Conservation (phyloP, 1,140 invertebrate genomes). For the Armadillidium nasatum region DNA sequence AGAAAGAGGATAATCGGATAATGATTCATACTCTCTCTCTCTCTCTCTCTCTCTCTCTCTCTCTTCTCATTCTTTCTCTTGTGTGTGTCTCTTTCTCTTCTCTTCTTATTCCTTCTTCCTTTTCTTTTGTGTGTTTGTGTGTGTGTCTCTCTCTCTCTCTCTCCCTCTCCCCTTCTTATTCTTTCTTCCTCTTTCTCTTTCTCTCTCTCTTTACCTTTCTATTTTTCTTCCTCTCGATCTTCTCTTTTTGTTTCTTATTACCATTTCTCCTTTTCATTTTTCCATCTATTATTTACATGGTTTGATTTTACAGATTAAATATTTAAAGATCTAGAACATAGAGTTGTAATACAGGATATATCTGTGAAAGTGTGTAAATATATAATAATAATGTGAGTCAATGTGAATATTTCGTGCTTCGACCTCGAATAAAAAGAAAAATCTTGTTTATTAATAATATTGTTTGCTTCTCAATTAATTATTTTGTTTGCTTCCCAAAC, state of each 20-base stretch:
- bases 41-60: background rate
- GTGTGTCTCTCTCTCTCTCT: background rate
- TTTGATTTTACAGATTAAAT: too few species aligned
- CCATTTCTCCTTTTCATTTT: background rate
- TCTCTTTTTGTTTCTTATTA: background rate
- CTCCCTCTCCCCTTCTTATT: background rate
- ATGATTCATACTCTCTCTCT: background rate
- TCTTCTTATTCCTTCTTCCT: background rate
- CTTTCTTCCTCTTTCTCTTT: background rate
- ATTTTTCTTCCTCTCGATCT: background rate
- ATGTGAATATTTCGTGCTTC: background rate
- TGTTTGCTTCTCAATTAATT: too few species aligned
- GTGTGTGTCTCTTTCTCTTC: constrained; percentile 1
- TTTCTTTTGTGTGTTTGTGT: background rate
- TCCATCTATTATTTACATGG: background rate
- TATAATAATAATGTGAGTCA: too few species aligned
- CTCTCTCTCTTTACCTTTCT: background rate
- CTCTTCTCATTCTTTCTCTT: too few species aligned
- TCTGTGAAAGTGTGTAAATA: background rate
- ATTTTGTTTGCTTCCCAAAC: too few species aligned
- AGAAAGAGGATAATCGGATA: too few species aligned
- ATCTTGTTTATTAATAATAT: background rate
- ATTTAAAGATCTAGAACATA: too few species aligned
- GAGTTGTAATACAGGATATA: background rate
- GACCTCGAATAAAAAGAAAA: background rate